Evolutionary conservation across 2,797 vertebrate genomes (phyloP).

Genomic region (Dermochelys coriacea): DNA sequence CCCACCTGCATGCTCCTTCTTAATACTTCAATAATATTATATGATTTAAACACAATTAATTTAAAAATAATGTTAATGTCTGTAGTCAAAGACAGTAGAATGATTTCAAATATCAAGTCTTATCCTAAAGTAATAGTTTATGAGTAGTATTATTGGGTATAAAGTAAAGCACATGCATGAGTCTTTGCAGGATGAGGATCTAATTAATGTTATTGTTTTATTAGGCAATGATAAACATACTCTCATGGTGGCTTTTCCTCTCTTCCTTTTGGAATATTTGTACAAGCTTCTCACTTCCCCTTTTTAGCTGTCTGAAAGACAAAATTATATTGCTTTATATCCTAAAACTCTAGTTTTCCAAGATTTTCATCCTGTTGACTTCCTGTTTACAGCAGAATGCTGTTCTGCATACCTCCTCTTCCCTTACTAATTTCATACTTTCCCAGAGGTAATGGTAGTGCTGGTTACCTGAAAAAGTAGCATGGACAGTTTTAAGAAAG

Average conservation of each 20-base stretch:
- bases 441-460: background rate
- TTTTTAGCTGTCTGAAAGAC: background rate
- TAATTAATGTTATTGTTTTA: background rate
- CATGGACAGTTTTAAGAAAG: background rate
- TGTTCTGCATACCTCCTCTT: background rate
- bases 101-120: background rate
- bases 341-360: background rate
- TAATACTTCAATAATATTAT: background rate
- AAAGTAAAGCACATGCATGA: background rate
- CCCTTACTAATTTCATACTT: background rate
- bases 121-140: background rate
- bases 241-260: rapidly evolving
- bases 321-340: background rate
- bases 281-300: rapidly evolving
- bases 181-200: background rate
- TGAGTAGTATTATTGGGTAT: background rate
- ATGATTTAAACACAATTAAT: background rate
- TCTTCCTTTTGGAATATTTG: background rate
- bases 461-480: background rate
- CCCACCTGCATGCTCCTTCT: background rate
- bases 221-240: background rate
- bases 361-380: background rate
- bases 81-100: background rate
- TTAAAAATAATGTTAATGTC: background rate
- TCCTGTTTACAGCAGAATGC: background rate